Conservation (phyloP, 2,888 invertebrate species). For the Odontomyia ornata region DNA sequence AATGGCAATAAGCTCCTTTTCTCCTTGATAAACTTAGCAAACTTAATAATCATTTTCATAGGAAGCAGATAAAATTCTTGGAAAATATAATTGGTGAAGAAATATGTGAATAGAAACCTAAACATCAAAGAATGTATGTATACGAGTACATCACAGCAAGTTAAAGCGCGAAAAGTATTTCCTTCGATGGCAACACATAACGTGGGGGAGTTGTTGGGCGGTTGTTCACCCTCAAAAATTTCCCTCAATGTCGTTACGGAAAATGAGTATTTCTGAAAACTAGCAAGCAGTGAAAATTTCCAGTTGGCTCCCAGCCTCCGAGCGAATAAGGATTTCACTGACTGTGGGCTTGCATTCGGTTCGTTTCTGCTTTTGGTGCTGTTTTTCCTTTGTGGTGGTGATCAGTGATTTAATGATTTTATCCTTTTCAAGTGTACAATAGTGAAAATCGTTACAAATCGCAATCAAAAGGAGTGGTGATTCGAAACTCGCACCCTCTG, state of each 20-base stretch:
- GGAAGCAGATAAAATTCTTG: too few species aligned
- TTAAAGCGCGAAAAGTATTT: too few species aligned
- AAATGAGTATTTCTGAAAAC: not conserved
- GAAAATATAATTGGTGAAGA: too few species aligned
- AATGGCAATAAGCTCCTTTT: too few species aligned
- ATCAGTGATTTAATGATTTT: not conserved
- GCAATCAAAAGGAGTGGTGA: not conserved
- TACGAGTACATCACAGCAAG: too few species aligned
- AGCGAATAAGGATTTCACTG: not conserved
- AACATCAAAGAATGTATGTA: too few species aligned
- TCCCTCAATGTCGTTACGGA: not conserved
- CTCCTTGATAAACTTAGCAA: too few species aligned
- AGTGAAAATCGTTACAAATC: not conserved
- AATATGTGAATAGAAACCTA: too few species aligned
- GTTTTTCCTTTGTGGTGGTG: not conserved
- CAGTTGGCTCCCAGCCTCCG: not conserved
- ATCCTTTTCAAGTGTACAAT: not conserved
- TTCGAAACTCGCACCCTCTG: not conserved
- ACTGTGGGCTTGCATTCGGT: not conserved
- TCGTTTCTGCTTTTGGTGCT: not conserved
- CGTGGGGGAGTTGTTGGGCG: not conserved
- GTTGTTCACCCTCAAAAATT: not conserved
- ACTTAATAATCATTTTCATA: too few species aligned
- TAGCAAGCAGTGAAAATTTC: conserved; percentile 2
- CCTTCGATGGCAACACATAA: not conserved